phyloP scores from a whole-genome alignment of 2,797 vertebrate species.

The Brotogeris chrysoptera region DNA sequence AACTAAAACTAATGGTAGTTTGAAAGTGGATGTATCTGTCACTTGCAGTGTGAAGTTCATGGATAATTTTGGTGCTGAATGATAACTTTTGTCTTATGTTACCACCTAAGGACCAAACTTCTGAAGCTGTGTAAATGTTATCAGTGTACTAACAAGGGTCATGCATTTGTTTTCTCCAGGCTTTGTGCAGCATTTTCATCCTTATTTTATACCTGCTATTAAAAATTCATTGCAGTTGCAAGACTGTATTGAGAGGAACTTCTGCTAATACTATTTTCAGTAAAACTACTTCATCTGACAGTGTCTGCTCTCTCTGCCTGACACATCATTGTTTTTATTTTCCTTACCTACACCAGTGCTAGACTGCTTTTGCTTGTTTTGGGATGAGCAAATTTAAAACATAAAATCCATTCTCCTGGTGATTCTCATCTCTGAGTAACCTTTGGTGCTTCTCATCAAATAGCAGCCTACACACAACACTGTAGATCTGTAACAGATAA shows the following conservation, averaged over 20 bases:
- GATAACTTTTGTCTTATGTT: neutral
- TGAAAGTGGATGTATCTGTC: neutral
- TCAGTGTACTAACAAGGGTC: neutral
- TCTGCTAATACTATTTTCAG: neutral
- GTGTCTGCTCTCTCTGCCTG: neutral
- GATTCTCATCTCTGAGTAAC: neutral
- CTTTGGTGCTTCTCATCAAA: neutral
- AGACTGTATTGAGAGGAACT: neutral
- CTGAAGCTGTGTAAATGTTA: neutral
- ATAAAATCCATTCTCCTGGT: neutral
- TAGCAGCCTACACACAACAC: fast-evolving
- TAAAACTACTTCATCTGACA: neutral
- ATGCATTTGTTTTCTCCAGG: neutral
- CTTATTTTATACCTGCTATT: neutral
- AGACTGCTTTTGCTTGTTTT: neutral
- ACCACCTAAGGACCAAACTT: neutral
- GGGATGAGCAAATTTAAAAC: neutral
- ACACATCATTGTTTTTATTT: neutral
- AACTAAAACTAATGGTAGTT: neutral
- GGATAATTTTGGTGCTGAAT: neutral
- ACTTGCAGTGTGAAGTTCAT: neutral
- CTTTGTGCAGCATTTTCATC: neutral
- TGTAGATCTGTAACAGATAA: neutral
- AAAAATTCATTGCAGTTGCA: neutral
- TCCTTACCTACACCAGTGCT: neutral